Evolutionary conservation across 1,140 invertebrate species (phyloP), one percentile per base, ranked within the genome.

Genomic region (Cylas formicarius): DNA sequence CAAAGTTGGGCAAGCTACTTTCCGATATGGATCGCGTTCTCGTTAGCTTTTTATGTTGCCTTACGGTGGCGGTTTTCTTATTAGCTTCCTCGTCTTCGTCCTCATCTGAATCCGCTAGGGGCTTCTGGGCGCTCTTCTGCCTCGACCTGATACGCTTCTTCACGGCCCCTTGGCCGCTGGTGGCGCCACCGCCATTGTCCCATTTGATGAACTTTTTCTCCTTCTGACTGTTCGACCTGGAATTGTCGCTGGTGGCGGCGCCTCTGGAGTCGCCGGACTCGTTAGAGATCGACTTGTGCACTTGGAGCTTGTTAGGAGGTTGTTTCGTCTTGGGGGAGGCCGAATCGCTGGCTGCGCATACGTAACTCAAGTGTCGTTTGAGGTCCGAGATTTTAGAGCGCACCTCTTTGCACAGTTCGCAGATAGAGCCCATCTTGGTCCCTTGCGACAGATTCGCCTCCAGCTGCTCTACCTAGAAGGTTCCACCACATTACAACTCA

Each of bases 361-460:
- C 45, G 44, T 61, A 60, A 23, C 49, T 57, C n/a, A 68, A 48
- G 40, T 53, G 55, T 44, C 62, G 35, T 37, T 66, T 56, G 7
- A 71, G 44, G 43, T 70, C 68, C 22, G 65, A 52, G 14, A 71
- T 57, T 57, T 70, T 71, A 13, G 24, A 17, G 9, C 41, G 21
- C 3, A 57, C 47, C 6, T 53, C 46, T 21, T 47, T 46, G 6
- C 52, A 36, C 8, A 32, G 14, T 34, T 55, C 55, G 28, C 47
- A 52, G 11, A 44, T 44, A 2, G 41, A 33, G n/a, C n/a, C n/a
- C n/a, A n/a, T n/a, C n/a, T n/a, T n/a, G n/a, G n/a, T n/a, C n/a
- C n/a, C n/a, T n/a, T n/a, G n/a, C n/a, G n/a, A n/a, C n/a, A n/a
- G n/a, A n/a, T n/a, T n/a, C n/a, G n/a, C n/a, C n/a, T n/a, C n/a